Percentiles rank a stretch among this genome's conserved stretches.
phyloP scores from a whole-genome alignment of 2,113 vertebrate species.

The Ornithorhynchus anatinus region DNA sequence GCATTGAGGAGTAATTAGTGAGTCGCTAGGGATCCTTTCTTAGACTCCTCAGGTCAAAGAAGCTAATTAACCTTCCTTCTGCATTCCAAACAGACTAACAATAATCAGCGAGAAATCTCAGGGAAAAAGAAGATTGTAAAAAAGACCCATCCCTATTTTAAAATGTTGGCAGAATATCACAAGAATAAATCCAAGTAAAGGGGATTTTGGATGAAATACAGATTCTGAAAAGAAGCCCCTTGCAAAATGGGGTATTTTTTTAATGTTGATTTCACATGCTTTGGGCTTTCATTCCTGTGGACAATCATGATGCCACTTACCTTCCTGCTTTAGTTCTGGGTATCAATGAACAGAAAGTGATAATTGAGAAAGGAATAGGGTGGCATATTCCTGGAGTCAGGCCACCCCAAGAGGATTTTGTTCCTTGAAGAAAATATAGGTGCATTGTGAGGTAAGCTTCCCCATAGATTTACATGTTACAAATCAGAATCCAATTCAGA shows the following conservation, averaged over 20 bases:
- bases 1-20: constrained; percentile 72
- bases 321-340: no score
- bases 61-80: constrained; percentile 78
- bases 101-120: constrained; percentile 36
- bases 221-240: not conserved
- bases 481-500: no score
- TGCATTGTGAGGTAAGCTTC: not conserved
- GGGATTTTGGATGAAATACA: not conserved
- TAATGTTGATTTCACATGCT: fast-evolving
- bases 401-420: not conserved
- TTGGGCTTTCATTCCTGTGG: no score
- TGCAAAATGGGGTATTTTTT: fast-evolving
- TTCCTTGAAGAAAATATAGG: not conserved
- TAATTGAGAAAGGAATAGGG: no score
- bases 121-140: not conserved
- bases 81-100: constrained; percentile 59
- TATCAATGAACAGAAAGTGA: no score
- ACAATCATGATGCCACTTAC: no score
- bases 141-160: not conserved
- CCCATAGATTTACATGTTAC: not conserved
- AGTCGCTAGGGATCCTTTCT: constrained; percentile 66
- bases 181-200: not conserved
- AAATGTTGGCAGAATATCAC: constrained; percentile 20
- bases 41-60: constrained; percentile 66
- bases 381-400: not conserved